These are phyloP conservation scores for Zaprionus vittiger DNA, from an alignment of 1,140 invertebrate genomes.

Conservation along the genomic window DNA sequence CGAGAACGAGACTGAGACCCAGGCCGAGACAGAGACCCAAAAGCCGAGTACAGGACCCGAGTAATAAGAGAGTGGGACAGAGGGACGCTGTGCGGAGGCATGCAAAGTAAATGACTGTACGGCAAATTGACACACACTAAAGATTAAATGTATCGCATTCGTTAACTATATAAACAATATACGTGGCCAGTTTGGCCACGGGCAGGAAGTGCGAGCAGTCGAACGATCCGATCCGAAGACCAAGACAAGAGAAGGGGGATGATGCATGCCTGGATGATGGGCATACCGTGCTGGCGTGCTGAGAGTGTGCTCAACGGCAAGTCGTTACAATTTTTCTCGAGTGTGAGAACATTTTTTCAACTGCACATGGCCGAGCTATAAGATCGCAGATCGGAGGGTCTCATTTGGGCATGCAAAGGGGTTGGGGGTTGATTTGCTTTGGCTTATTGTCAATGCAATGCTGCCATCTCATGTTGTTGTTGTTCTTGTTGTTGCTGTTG, in stretches of 20 bases:
- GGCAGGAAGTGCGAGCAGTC: conserved; percentile 62
- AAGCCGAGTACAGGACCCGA: not conserved
- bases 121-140: conserved; percentile 83
- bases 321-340: conserved; percentile 77
- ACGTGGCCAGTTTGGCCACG: conserved; percentile 66
- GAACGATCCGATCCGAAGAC: not conserved
- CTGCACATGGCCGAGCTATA: conserved; percentile 62
- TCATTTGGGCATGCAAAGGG: conserved; percentile 63
- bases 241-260: conserved; percentile 1
- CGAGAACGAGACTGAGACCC: not conserved
- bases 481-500: conserved; percentile 21
- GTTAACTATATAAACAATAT: conserved; percentile 83
- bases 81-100: conserved; percentile 48
- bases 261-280: conserved; percentile 30
- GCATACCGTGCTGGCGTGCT: conserved; percentile 69
- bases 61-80: not conserved
- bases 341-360: conserved; percentile 77
- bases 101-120: conserved; percentile 83
- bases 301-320: conserved; percentile 75
- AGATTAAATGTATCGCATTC: conserved; percentile 83
- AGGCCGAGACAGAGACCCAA: conserved; percentile 41
- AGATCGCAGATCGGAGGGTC: conserved; percentile 46
- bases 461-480: conserved; percentile 35
- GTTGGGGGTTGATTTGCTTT: conserved; percentile 58
- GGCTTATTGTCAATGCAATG: conserved; percentile 64